A percentile compares a stretch with the other conserved stretches of the same genome.
Evolutionary conservation across 2,113 vertebrate genomes (phyloP).

Genomic region (Microcebus lehilahytsara): DNA sequence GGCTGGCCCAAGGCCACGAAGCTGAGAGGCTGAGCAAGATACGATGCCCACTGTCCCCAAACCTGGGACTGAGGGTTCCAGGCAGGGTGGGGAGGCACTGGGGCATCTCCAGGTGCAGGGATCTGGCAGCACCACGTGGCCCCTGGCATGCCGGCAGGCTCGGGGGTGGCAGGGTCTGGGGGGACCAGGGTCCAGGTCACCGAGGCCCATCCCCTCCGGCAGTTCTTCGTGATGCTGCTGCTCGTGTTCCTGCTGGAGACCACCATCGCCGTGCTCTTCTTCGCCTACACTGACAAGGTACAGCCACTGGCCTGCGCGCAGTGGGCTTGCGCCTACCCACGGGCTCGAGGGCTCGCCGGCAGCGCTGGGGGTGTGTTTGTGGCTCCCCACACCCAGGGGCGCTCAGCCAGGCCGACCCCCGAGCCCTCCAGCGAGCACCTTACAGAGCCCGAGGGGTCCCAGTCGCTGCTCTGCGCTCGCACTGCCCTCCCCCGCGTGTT

Average conservation of each 20-base stretch:
- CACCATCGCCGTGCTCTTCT: constrained; percentile 94
- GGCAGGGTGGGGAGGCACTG: not conserved
- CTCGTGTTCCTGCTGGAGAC: constrained; percentile 96
- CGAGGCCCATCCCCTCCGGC: constrained; percentile 55
- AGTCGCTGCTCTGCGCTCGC: too few species aligned
- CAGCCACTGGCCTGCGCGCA: not conserved
- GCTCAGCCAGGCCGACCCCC: too few species aligned
- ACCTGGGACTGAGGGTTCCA: not conserved
- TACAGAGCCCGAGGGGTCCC: too few species aligned
- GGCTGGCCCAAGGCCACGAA: not conserved
- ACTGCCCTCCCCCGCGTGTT: too few species aligned
- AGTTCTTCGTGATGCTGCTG: constrained; percentile 97
- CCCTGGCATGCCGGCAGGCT: not conserved
- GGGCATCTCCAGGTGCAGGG: not conserved
- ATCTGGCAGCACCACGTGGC: not conserved
- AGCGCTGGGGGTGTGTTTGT: not conserved
- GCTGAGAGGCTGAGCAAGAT: not conserved
- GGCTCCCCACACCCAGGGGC: not conserved
- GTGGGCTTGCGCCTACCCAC: too few species aligned
- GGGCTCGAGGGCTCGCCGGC: accelerated
- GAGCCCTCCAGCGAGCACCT: too few species aligned
- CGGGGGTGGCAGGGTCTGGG: accelerated
- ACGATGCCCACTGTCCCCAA: not conserved
- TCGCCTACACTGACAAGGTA: constrained; percentile 96
- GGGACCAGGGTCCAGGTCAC: accelerated